These are phyloP conservation scores for Dendrocopos noguchii DNA, from an alignment of 2,113 vertebrate genomes.

Conservation along the genomic window DNA sequence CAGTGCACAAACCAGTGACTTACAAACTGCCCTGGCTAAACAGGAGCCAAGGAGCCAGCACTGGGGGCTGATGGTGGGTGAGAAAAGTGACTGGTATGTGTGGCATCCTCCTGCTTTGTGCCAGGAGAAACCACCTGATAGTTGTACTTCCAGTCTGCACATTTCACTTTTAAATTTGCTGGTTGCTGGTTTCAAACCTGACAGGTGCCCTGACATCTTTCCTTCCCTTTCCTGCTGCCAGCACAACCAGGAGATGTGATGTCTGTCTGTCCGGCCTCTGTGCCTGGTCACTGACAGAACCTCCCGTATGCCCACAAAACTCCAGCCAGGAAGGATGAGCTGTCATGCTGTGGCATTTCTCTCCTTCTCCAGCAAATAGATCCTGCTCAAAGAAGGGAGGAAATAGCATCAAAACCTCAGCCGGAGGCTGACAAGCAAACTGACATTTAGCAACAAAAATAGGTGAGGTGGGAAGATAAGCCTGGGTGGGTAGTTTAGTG, in stretches of 20 bases:
- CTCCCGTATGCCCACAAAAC: rapidly evolving
- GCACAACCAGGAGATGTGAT: neutral
- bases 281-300: rapidly evolving
- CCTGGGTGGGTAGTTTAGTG: neutral
- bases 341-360: neutral
- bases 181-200: neutral
- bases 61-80: neutral
- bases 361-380: neutral
- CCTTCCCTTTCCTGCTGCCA: neutral
- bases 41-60: neutral
- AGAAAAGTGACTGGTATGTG: neutral
- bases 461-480: neutral
- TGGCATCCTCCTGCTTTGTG: neutral
- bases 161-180: neutral
- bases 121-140: neutral
- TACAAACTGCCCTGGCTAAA: neutral
- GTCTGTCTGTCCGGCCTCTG: neutral
- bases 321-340: neutral
- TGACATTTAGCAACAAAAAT: neutral
- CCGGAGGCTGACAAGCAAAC: neutral
- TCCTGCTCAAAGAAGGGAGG: neutral
- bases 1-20: rapidly evolving
- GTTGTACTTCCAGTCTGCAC: neutral
- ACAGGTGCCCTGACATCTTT: neutral
- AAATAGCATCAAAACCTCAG: constrained; percentile 8